Evolutionary conservation across 2,888 invertebrate species (phyloP), one percentile per base, ranked within the genome.

Genomic region (Nymphalis urticae): DNA sequence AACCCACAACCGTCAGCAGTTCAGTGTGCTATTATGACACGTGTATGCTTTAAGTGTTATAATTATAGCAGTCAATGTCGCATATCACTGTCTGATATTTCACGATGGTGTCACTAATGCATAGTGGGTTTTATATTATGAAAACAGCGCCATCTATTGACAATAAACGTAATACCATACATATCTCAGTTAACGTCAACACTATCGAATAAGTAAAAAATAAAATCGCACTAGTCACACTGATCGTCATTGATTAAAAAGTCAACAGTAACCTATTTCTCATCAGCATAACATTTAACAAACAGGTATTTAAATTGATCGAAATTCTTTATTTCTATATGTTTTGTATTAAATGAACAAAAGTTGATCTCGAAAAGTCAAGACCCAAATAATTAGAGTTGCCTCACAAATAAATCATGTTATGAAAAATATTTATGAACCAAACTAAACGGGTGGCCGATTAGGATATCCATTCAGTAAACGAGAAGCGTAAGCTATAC

Each of bases 321-420:
- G 64, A 65, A 64, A 48, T 69, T 58, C 48, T 36, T 71, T 62
- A 70, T 73, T 73, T 72, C 70, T 62, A 71, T 66, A 70, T 69
- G 75, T 76, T 75, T 72, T 63, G 74, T 75, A 75, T 73, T 70
- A 59, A 62, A 70, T 68, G 72, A 72, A 75, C 84, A 85, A 85
- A 86, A 84, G 80, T 79, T 80, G 84, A 85, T 86, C 85, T 86
- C 76, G 76, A 83, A 83, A 82, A 83, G 75, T 82, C 79, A 80
- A 85, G 88, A 83, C 86, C 89, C 80, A 85, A 87, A 90, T 90
- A 90, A 90, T 90, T 88, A 88, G 87, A 86, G 85, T 81, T 78
- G 80, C 79, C 82, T 82, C 81, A 79, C 79, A 78, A 79, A 88
- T 90, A 89, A 90, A 89, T 90, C 88, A 89, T 89, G 81, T 82